Percentiles rank a stretch among this genome's conserved stretches.
Conservation (phyloP, 2,797 vertebrate genomes). For the Pseudocheirus occidentalis region DNA sequence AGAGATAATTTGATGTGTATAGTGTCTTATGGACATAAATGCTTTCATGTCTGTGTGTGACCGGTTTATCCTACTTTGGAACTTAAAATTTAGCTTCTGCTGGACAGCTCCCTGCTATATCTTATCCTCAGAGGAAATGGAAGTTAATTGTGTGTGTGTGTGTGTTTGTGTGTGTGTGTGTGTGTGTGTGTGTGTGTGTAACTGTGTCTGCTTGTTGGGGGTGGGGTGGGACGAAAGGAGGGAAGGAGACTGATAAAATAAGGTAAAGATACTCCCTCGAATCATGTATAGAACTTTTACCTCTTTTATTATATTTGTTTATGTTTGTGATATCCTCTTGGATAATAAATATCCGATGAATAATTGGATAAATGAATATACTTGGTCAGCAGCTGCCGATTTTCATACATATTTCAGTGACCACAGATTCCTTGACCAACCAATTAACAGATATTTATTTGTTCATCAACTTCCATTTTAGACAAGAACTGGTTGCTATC, state of each 20-base stretch:
- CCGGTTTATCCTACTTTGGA: not conserved
- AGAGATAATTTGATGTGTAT: not conserved
- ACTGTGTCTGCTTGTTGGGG: not conserved
- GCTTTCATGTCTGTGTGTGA: not conserved
- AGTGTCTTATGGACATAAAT: not conserved
- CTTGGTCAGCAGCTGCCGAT: not conserved
- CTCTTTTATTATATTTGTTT: not conserved
- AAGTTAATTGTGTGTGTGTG: not conserved
- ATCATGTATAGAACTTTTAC: not conserved
- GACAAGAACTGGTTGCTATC: constrained; percentile 2
- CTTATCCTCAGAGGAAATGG: not conserved
- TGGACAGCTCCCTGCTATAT: not conserved
- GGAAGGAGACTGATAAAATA: not conserved
- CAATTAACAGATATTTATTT: not conserved
- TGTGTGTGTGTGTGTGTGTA: too few species aligned
- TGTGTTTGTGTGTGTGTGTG: not conserved
- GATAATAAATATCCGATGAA: not conserved
- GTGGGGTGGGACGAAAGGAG: not conserved
- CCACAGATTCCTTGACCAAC: not conserved
- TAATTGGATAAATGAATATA: constrained; percentile 10
- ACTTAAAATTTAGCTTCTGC: not conserved
- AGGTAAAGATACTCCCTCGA: not conserved
- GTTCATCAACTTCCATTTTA: not conserved
- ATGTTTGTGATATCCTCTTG: not conserved
- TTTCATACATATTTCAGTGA: constrained; percentile 22